Evolutionary conservation across 1,140 invertebrate genomes (phyloP).

Genomic region (Diplogasteroides magnus): DNA sequence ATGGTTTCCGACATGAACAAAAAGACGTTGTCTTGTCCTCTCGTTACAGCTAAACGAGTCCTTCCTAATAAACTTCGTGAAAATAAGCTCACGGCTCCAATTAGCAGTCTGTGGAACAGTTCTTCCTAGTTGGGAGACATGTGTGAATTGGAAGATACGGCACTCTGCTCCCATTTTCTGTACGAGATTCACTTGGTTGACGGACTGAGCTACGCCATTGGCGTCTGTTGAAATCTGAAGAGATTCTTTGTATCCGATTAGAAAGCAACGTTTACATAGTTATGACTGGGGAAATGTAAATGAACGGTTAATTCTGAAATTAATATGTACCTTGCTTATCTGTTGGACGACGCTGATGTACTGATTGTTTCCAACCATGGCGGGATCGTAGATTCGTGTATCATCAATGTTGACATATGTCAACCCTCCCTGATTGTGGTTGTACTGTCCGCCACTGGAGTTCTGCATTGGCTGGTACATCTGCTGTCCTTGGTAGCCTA

Average conservation of each 20-base stretch:
- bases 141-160: slow-evolving; percentile 23
- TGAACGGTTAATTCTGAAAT: too few species aligned
- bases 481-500: slow-evolving; percentile 1
- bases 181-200: background rate
- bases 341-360: too few species aligned
- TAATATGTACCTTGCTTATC: too few species aligned
- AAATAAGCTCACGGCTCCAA: slow-evolving; percentile 20
- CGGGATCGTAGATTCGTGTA: background rate
- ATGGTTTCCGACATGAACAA: slow-evolving; percentile 24
- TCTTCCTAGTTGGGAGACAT: slow-evolving; percentile 22
- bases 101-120: slow-evolving; percentile 15
- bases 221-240: background rate
- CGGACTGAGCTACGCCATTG: background rate
- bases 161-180: background rate
- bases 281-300: too few species aligned
- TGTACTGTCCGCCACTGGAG: background rate
- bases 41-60: slow-evolving; percentile 18
- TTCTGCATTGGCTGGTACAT: background rate
- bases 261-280: too few species aligned
- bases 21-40: slow-evolving; percentile 23
- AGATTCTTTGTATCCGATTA: too few species aligned
- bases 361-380: background rate
- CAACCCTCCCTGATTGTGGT: background rate
- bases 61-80: background rate
- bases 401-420: background rate